A percentile compares a stretch with the other conserved stretches of the same genome.
These are phyloP conservation scores for Botia almorhae DNA, from an alignment of 2,797 vertebrate genomes.

Conservation along the genomic window DNA sequence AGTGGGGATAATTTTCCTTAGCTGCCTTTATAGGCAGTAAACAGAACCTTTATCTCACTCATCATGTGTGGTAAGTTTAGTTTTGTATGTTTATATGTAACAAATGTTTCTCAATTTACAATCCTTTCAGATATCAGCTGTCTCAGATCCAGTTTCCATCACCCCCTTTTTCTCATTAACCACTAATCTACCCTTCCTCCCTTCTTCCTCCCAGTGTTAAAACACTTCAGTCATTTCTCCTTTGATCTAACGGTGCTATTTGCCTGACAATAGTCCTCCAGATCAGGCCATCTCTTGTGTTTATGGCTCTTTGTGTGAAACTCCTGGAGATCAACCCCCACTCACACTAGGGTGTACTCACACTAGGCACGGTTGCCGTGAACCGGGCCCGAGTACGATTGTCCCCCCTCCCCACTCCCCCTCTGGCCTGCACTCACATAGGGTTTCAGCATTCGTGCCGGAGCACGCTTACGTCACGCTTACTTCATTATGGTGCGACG, in stretches of 20 bases:
- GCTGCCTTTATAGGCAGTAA: neutral
- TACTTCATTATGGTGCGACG: no score
- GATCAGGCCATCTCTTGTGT: slow-evolving; percentile 67
- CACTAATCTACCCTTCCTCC: neutral
- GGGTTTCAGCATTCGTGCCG: no score
- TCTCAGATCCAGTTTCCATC: neutral
- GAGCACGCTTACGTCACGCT: no score
- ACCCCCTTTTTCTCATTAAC: neutral
- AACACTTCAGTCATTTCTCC: slow-evolving; percentile 47
- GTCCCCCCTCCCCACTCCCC: no score
- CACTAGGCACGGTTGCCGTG: no score
- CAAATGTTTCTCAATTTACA: slow-evolving; percentile 3
- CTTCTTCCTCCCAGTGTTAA: slow-evolving; percentile 53
- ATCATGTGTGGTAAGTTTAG: neutral
- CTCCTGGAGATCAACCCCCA: slow-evolving; percentile 59
- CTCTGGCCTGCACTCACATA: no score
- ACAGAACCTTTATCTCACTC: neutral
- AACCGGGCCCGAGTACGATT: no score
- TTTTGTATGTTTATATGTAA: neutral
- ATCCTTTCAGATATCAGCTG: slow-evolving; percentile 7
- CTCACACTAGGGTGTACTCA: no score
- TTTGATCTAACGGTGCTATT: slow-evolving; percentile 61
- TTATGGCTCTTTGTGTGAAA: slow-evolving; percentile 65
- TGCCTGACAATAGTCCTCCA: slow-evolving; percentile 59
- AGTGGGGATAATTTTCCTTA: neutral